These are phyloP conservation scores for Scomberomorus guttatus DNA, from an alignment of 2,797 vertebrate species.

Conservation along the genomic window DNA sequence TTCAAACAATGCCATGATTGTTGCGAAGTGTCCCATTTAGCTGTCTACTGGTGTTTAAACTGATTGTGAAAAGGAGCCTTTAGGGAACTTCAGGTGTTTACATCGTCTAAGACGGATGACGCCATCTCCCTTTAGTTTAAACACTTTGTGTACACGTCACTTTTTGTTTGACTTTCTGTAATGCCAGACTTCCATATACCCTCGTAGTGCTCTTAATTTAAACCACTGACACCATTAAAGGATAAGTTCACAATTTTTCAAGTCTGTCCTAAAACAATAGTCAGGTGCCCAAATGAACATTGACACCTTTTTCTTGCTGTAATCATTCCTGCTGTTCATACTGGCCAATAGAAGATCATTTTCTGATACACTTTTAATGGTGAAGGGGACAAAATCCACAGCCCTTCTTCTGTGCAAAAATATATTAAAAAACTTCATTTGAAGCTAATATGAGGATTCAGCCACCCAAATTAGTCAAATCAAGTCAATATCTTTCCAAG, in stretches of 20 bases:
- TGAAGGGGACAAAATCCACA: no score
- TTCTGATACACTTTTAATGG: no score
- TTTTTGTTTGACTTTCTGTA: slow-evolving; percentile 33
- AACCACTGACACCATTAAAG: neutral
- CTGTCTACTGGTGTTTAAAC: slow-evolving; percentile 68
- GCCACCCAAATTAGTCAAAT: no score
- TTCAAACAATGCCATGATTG: slow-evolving; percentile 63
- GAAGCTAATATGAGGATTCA: neutral
- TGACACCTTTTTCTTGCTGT: no score
- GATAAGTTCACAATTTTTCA: neutral
- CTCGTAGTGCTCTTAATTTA: neutral
- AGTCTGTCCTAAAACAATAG: no score
- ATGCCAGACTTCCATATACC: neutral
- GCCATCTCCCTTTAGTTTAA: slow-evolving; percentile 16
- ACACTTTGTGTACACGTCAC: slow-evolving; percentile 28
- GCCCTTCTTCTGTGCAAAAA: no score
- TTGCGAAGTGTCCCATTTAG: slow-evolving; percentile 65
- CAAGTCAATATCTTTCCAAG: neutral
- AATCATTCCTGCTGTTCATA: no score
- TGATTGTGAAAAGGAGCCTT: slow-evolving; percentile 44
- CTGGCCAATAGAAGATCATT: no score
- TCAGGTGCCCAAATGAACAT: neutral
- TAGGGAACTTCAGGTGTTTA: slow-evolving; percentile 65
- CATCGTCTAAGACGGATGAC: slow-evolving; percentile 59
- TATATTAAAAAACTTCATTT: neutral